Evolutionary conservation across 2,888 invertebrate genomes (phyloP), one percentile per base, ranked within the genome.

Genomic region (Lepidocyrtoides sp.): DNA sequence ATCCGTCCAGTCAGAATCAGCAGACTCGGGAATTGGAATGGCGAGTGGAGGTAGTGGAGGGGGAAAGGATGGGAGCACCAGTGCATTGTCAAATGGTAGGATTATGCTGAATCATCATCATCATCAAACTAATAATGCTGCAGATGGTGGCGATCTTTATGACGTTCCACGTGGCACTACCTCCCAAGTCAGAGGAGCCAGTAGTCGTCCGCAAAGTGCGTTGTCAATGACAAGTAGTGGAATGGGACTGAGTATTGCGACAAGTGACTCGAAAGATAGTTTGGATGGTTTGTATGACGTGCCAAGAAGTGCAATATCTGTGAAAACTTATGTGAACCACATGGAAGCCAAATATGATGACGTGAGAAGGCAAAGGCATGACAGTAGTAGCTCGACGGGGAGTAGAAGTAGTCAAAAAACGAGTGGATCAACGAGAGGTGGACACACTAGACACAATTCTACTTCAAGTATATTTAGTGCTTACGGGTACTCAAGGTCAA

Each of bases 331-430:
- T 54, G 93, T 93, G 17, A 93, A 85, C 51, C 92, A 92, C 54
- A 85, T 93, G 60, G 93, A 93, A 72, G 91, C 92, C 14, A 93
- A 93, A 48, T 93, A 93, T 77, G 93, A 93, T 54, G 91, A 93
- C 5, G 81, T 93, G n/a, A n/a, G 63, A 7, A 48, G 85, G 23
- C 66, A 66, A 7, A 36, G 77, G 20, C 69, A 86, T 32, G 69
- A 89, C n/a, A 72, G 81, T 29, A n/a, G 17, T 29, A 29, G 44
- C 20, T 85, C 89, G 41, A 90, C 91, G 14, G 23, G 77, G 7
- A 91, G 83, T 36, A 20, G 32, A 14, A 7, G 51, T 17, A 57
- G 54, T 77, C 86, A 86, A 10, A 29, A 85, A 51, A 17, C 29
- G 1, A n/a, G 51, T 29, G 54, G 51, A 60, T 48, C 48, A 48